Evolutionary conservation across 2,797 vertebrate genomes (phyloP), one percentile per base, ranked within the genome.

Genomic region (Hippoglossus hippoglossus): DNA sequence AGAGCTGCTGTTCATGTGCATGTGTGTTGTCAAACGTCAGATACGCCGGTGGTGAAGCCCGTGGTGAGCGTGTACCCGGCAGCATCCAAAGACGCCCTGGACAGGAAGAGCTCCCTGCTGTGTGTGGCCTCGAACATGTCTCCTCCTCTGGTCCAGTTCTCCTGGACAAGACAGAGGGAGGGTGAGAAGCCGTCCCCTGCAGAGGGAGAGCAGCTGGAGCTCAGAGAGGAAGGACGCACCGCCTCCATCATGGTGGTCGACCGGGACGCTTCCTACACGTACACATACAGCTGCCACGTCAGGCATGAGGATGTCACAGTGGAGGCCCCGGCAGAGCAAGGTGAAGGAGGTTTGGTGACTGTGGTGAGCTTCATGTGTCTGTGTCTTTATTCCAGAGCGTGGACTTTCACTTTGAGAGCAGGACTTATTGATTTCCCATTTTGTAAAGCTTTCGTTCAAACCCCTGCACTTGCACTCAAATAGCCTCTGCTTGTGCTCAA

Each of bases 81-180:
- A 70, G 71, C 63, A 16, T 51, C 71, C 68, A 61, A n/a, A 0
- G 63, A 9, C 63, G 7, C 54, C 31, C 71, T 13, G 54, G 28
- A 63, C 64, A 53, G 41, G 44, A 52, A 8, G 19, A 69, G 36
- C 25, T 54, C 18, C 2, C 79, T 87, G 65, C 71, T 87, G 62
- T 87, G 81, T 47, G 7, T 62, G 71, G 82, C 85, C 69, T 80
- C 82, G 5, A 44, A 0, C 60, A 87, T 87, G 82, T 64, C 56
- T 62, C 85, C 85, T 63, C 66, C 85, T 59, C 21, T 60, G 73
- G 63, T 85, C 52, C 61, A 2, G 9, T 68, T 87, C 71, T 71
- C 49, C 78, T 87, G 82, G 85, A 75, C 39, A 26, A 77, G 58
- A 71, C 52, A 6, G 13, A 75, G 25, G 44, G 25, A 71, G 16